phyloP scores from a whole-genome alignment of 2,797 vertebrate species.

The Poecilia gillii region DNA sequence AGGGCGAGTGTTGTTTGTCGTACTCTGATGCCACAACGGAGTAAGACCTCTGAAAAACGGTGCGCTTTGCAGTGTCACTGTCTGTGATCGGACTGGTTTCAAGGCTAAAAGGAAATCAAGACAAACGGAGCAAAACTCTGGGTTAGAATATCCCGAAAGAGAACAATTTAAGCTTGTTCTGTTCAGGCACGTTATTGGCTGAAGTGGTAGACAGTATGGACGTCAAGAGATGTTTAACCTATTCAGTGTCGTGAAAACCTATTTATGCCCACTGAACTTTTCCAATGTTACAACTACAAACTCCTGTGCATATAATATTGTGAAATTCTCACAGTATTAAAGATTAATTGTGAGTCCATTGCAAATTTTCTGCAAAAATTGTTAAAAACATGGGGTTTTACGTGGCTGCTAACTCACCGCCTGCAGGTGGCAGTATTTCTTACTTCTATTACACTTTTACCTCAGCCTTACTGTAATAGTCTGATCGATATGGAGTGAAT shows the following conservation, averaged over 20 bases:
- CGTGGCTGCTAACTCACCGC: too few species aligned
- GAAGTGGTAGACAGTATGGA: neutral
- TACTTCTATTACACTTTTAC: too few species aligned
- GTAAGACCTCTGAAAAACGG: conserved; percentile 98
- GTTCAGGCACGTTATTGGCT: neutral
- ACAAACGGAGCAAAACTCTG: conserved; percentile 6
- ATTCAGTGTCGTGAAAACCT: neutral
- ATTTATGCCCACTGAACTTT: too few species aligned
- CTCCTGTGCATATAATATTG: too few species aligned
- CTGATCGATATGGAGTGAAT: too few species aligned
- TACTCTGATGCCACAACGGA: conserved; percentile 99
- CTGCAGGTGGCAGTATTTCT: too few species aligned
- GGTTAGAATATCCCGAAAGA: conserved; percentile 1
- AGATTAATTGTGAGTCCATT: too few species aligned
- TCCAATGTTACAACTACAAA: too few species aligned
- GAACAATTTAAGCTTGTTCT: neutral
- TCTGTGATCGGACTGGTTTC: conserved; percentile 99
- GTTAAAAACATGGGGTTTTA: too few species aligned
- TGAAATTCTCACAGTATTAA: too few species aligned
- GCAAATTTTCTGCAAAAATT: too few species aligned
- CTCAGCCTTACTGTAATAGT: too few species aligned
- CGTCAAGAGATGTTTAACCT: neutral
- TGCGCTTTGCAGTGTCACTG: conserved; percentile 95
- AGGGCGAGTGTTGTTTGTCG: conserved; percentile 96
- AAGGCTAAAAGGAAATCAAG: conserved; percentile 78